Evolutionary conservation across 2,113 vertebrate genomes (phyloP), one percentile per base, ranked within the genome.

Genomic region (Athene noctua): DNA sequence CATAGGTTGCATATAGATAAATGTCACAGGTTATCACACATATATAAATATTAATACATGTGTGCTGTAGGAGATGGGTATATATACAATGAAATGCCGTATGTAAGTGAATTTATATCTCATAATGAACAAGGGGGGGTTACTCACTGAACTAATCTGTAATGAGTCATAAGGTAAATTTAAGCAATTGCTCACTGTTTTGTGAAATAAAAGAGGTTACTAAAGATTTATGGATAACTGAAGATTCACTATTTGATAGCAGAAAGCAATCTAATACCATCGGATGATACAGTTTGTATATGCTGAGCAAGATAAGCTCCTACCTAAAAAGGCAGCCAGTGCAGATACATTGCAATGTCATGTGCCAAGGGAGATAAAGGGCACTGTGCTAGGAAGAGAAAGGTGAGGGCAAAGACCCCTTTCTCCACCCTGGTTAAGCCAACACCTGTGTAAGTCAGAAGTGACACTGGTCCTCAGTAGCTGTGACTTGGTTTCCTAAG

Each of bases 151-250:
- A 88, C 72, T 67, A 18, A 86, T 72, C 75, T 80, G 49, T 52
- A 34, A 42, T 95, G 92, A 94, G 68, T 97, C 95, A 96, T 65
- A n/a, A 62, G 70, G 84, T 52, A 79, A 88, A 95, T 55, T 67
- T 17, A 52, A 94, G 88, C 38, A 61, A 83, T 75, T 92, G 70
- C 77, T 96, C 40, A 27, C 19, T 49, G 77, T 68, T 92, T 63
- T 15, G 17, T 86, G 92, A 52, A 96, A 75, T 93, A 11, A 42
- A 94, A 90, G 72, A 10, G 55, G 67, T 84, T 67, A 59, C 4
- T 44, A 13, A 80, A 88, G 90, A 74, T 91, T 92, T 90, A 68
- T 93, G 86, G 86, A 72, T 90, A 91, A 72, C 85, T 36, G 85
- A 62, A 93, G 88, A 47, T 74, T 23, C 23, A 32, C 21, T 26